Conservation (phyloP, 2,113 vertebrate species). For the Leptocoma aspasia region DNA sequence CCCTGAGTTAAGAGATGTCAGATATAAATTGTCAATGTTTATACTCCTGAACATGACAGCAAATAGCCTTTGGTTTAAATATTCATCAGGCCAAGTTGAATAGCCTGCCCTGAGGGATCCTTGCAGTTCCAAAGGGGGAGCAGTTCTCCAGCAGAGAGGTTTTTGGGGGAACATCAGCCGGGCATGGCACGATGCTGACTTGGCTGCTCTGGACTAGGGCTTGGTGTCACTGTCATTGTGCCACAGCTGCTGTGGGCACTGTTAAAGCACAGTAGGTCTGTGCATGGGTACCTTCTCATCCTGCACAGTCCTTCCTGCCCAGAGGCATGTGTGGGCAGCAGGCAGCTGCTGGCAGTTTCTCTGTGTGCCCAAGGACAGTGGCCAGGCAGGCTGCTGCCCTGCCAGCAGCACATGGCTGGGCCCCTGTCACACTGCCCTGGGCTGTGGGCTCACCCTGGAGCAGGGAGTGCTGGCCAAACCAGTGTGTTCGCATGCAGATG, state of each 20-base stretch:
- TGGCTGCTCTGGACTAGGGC: neutral
- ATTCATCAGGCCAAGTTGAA: neutral
- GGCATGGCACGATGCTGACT: fast-evolving
- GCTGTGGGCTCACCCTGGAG: neutral
- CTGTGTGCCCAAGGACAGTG: neutral
- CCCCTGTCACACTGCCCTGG: neutral
- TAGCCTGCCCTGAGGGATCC: neutral
- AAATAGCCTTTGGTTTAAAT: neutral
- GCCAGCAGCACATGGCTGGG: neutral
- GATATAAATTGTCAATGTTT: neutral
- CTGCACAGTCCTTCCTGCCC: neutral
- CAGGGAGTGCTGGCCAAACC: neutral
- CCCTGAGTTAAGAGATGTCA: neutral
- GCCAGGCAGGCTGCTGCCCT: neutral
- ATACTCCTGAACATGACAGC: neutral
- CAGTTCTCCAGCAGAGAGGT: neutral
- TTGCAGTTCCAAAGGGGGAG: neutral
- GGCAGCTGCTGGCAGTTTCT: neutral
- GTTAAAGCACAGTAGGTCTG: neutral
- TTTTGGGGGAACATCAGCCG: neutral
- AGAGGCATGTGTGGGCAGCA: fast-evolving
- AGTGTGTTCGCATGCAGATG: neutral
- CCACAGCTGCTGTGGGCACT: neutral
- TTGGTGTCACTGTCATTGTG: fast-evolving
- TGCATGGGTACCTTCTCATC: neutral